Evolutionary conservation across 1,140 invertebrate genomes (phyloP).

Genomic region (Tenebrio molitor): DNA sequence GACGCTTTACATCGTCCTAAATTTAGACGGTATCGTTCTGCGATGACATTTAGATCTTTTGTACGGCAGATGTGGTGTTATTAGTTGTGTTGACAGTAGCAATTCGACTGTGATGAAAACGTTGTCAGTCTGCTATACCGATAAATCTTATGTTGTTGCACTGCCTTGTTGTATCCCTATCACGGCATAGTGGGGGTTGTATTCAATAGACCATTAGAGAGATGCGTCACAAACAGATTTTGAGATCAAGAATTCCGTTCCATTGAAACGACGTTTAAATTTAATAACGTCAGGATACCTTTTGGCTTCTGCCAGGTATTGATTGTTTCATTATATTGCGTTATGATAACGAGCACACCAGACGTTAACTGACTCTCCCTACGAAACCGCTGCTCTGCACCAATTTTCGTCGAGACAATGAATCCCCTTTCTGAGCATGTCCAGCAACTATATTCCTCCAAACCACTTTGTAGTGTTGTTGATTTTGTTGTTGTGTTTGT

Average conservation of each 20-base stretch:
- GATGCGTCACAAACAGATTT: constrained; percentile 42
- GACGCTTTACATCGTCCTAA: constrained; percentile 26
- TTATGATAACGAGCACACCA: constrained; percentile 8
- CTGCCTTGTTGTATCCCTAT: constrained; percentile 33
- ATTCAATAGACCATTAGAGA: constrained; percentile 46
- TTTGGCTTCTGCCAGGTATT: constrained; percentile 7
- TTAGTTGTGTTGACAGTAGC: constrained; percentile 38
- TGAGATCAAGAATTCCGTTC: constrained; percentile 29
- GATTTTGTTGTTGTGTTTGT: not conserved
- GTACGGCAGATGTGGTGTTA: constrained; percentile 38
- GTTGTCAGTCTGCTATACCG: constrained; percentile 36
- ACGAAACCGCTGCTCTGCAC: too few relatives aligned
- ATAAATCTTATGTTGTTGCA: constrained; percentile 37
- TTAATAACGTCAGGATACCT: constrained; percentile 25
- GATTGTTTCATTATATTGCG: constrained; percentile 8
- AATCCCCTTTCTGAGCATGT: not conserved
- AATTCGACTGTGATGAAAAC: constrained; percentile 37
- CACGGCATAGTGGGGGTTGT: constrained; percentile 18
- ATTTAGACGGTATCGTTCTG: constrained; percentile 35
- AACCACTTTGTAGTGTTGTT: not conserved
- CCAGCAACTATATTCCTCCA: not conserved
- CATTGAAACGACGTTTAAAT: constrained; percentile 35
- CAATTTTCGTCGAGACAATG: too few relatives aligned
- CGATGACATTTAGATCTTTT: constrained; percentile 35
- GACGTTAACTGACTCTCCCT: not conserved